Base-by-base conservation (phyloP, 2,888 invertebrate genomes). In the Drosophila tanythrix region DNA sequence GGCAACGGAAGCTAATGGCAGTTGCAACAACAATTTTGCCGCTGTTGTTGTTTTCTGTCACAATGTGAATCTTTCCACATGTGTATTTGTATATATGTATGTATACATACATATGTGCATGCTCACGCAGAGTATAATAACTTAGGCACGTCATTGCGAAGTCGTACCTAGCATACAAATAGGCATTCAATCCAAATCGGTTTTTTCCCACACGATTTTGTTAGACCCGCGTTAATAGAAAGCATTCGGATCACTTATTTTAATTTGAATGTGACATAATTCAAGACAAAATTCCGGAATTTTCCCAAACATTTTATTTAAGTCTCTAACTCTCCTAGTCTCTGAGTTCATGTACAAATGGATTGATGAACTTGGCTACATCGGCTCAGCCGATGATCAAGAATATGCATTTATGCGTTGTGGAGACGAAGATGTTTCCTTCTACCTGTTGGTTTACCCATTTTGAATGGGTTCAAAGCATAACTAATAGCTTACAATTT, bases 1-100 rank as follows among this genome's bases (percentile, higher is more conserved):
- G 65, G 46, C 71, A 66, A 55, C 61, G 51, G 48, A 38, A 43
- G 55, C 65, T 72, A 62, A 61, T 53, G 59, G 40, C 64, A 63
- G 43, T 43, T 43, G 21, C 57, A 46, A 31, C 57, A 43, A 57
- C 31, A 43, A 43, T 43, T 57, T 57, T 57, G 43, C 21, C 57
- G 43, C 29, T 43, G 15, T 43, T 31, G 11, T 55, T 55, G 55
- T 57, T 57, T 43, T 43, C 57, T 15, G 40, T 21, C 56, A 29
- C 56, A 56, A 29, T 57, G 38, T 13, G 38, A 18, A 31, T 25
- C 18, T 15, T 11, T 11, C 25, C 4, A 8, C 15, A 27, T 55
- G 18, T 53, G 25, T 36, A 46, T 46, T 8, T 15, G 2, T 18
- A 3, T 11, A 29, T 6, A 46, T 33, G 3, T 51, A 10, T n/a